These are phyloP conservation scores for Ferdinandea cuprea DNA, from an alignment of 2,888 invertebrate genomes.

Conservation along the genomic window DNA sequence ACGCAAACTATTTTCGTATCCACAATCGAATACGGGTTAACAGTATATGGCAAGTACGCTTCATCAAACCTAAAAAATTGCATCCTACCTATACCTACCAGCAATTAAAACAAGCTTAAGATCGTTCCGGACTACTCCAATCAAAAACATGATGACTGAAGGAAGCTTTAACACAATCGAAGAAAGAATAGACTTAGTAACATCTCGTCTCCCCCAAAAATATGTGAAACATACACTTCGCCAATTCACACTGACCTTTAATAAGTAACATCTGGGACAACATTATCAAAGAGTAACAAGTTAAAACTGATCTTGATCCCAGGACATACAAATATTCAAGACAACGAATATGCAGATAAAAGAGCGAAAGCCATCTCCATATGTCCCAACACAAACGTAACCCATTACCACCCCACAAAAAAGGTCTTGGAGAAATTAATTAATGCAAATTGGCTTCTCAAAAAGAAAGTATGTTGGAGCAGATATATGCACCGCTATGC, in stretches of 20 bases:
- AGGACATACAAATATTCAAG: slow-evolving; percentile 21
- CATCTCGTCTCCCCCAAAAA: slow-evolving; percentile 6
- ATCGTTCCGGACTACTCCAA: slow-evolving; percentile 41
- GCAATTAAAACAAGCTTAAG: slow-evolving; percentile 39
- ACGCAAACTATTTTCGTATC: slow-evolving; percentile 40
- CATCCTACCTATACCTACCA: too few species aligned
- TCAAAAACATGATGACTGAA: slow-evolving; percentile 48
- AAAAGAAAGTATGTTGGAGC: too few species aligned
- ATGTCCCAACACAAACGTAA: too few species aligned
- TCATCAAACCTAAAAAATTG: slow-evolving; percentile 15
- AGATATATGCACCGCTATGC: too few species aligned
- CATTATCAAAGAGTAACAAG: background rate
- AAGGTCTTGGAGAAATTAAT: too few species aligned
- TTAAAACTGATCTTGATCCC: slow-evolving; percentile 32
- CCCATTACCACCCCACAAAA: too few species aligned
- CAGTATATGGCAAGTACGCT: slow-evolving; percentile 50
- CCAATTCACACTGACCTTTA: slow-evolving; percentile 9
- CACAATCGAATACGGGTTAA: slow-evolving; percentile 50
- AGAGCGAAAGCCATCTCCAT: too few species aligned
- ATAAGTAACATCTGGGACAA: slow-evolving; percentile 5
- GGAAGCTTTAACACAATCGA: slow-evolving; percentile 38
- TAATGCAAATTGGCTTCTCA: too few species aligned
- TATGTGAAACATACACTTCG: background rate
- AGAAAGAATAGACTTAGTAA: background rate
- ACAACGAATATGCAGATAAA: slow-evolving; percentile 8